Base-by-base conservation (phyloP, 1,140 invertebrate species). In the Orius insidiosus region DNA sequence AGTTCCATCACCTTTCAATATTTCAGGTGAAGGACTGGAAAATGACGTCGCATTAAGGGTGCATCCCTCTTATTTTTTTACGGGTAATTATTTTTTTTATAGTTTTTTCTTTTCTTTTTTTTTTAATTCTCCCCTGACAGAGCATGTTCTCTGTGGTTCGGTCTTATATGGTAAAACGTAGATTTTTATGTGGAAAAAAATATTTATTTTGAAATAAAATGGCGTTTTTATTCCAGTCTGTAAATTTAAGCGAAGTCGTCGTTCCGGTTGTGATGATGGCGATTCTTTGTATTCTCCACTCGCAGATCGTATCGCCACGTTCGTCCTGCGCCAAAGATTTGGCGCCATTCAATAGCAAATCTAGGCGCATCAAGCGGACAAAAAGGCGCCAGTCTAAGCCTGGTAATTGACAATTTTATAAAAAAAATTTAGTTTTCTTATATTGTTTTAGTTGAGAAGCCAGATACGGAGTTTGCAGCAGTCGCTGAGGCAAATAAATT, bases 261-360 rank as follows among this genome's bases (percentile, higher is more conserved):
- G 75, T 86, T 48, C 86, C 87, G n/a, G 59, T 76, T 48, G 68
- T 75, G 14, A 72, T 90, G 60, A 85, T 86, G 72, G 61, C 86
- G 51, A 68, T 80, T 24, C 66, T 94, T 34, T 85, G 82, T 53
- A 67, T 86, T 31, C 80, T 94, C 37, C 87, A 93, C 63, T 88
- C 87, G 0, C 87, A 94, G 63, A 92, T 93, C 48, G 85, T 85
- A 2, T 81, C 80, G 24, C 84, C 81, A 2, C 74, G 75, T 50
- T 38, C 66, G 59, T 49, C 46, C 5, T 11, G 46, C 3, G 32
- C 39, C 10, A 48, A 41, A 15, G 46, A 47, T 11, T 18, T 36
- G 11, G 49, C 33, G 6, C 48, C 33, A 10, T 32, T 45, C 11
- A 38, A 41, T 36, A 45, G 34, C 13, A 49, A 38, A 37, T 16